phyloP scores from a whole-genome alignment of 2,113 vertebrate genomes.

The Equus quagga region DNA sequence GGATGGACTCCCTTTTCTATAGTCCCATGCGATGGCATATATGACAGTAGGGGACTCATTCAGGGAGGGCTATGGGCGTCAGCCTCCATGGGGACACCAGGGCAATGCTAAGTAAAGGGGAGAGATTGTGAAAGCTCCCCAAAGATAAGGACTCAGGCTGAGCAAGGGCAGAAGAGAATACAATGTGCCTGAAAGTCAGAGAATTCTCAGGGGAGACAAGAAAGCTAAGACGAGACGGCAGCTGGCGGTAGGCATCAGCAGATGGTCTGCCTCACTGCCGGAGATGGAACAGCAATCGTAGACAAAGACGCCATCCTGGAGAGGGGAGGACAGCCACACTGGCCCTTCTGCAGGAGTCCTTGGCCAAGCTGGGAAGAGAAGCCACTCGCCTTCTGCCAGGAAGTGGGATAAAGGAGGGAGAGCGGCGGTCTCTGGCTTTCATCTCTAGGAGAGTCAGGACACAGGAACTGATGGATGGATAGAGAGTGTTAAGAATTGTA shows the following conservation, averaged over 20 bases:
- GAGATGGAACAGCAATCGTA: conserved; percentile 46
- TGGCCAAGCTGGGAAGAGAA: conserved; percentile 64
- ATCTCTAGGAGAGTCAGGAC: neutral
- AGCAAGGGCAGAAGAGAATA: conserved; percentile 51
- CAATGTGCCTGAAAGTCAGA: neutral
- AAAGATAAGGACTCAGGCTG: conserved; percentile 51
- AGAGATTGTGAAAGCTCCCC: conserved; percentile 29
- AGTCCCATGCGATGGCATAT: neutral
- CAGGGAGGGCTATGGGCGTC: neutral
- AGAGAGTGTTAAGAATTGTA: neutral
- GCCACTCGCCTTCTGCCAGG: conserved; percentile 53
- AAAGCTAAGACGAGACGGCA: conserved; percentile 62
- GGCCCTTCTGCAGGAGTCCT: conserved; percentile 62
- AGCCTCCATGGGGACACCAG: neutral
- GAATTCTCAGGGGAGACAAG: conserved; percentile 59
- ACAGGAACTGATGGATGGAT: neutral
- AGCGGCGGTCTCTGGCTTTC: neutral
- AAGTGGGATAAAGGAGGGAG: neutral
- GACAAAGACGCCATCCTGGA: conserved; percentile 59
- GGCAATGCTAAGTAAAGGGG: neutral
- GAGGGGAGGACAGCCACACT: neutral
- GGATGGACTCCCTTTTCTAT: conserved; percentile 7
- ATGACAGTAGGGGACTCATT: neutral
- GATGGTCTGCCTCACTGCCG: conserved; percentile 37
- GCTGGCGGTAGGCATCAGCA: conserved; percentile 65